These are phyloP conservation scores for Bradypus variegatus DNA, from an alignment of 2,797 vertebrate genomes.

Conservation along the genomic window DNA sequence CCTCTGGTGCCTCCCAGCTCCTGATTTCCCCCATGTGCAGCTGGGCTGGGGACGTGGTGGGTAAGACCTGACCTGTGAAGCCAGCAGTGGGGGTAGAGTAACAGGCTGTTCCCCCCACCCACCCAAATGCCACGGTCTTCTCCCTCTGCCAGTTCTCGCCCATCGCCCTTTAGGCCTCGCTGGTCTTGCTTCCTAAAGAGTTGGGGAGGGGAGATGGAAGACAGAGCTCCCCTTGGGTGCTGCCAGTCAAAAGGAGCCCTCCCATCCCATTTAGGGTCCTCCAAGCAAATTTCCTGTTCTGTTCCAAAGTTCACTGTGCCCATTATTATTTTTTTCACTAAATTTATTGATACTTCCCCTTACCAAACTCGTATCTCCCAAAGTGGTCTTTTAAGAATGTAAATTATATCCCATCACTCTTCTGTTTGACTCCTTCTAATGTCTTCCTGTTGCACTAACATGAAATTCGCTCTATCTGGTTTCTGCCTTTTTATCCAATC, in stretches of 20 bases:
- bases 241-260: background rate
- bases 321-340: background rate
- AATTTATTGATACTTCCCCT: background rate
- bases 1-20: background rate
- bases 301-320: background rate
- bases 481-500: background rate
- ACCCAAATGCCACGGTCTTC: background rate
- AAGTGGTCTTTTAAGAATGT: background rate
- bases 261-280: no score
- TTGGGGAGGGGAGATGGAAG: background rate
- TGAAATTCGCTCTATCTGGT: background rate
- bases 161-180: background rate
- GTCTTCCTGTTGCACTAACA: background rate
- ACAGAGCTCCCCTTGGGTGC: background rate
- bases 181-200: background rate
- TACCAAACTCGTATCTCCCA: background rate
- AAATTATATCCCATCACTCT: background rate
- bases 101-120: background rate
- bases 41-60: background rate
- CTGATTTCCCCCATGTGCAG: background rate
- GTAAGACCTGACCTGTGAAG: background rate
- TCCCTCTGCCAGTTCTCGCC: background rate
- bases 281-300: background rate
- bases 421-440: background rate
- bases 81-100: background rate